Evolutionary conservation across 2,113 vertebrate species (phyloP).

Genomic region (Thamnophis sirtalis): DNA sequence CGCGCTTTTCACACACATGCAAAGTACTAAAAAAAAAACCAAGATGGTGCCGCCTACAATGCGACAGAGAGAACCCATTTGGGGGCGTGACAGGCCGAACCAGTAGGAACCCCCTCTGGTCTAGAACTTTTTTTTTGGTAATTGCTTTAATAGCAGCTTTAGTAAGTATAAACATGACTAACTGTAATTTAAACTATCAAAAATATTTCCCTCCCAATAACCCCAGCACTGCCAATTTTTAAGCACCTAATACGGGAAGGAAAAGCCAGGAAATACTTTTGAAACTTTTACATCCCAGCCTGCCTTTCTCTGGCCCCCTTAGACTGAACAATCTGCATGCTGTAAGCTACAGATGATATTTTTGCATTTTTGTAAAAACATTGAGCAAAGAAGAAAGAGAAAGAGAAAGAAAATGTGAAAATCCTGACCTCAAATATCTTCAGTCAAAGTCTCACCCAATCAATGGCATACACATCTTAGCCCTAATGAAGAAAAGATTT

Average conservation of each 20-base stretch:
- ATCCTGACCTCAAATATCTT: neutral
- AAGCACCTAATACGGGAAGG: neutral
- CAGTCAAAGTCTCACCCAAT: no score
- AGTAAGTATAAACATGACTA: neutral
- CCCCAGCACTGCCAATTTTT: neutral
- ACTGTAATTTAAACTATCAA: neutral
- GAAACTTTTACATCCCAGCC: neutral
- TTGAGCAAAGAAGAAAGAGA: neutral
- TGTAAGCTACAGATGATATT: neutral
- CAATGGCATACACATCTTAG: neutral
- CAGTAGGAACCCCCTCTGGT: no score
- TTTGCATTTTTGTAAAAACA: neutral
- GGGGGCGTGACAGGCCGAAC: no score
- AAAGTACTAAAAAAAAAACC: no score
- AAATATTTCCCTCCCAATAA: neutral
- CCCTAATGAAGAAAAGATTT: no score
- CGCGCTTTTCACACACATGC: no score
- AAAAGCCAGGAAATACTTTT: neutral
- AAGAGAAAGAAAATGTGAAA: neutral
- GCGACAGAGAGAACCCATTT: no score
- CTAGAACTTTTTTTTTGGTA: neutral
- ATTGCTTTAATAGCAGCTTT: neutral
- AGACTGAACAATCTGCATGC: neutral
- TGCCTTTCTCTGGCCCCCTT: neutral
- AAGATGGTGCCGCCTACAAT: no score